phyloP scores from a whole-genome alignment of 2,888 invertebrate genomes.

The Cheilosia soror region DNA sequence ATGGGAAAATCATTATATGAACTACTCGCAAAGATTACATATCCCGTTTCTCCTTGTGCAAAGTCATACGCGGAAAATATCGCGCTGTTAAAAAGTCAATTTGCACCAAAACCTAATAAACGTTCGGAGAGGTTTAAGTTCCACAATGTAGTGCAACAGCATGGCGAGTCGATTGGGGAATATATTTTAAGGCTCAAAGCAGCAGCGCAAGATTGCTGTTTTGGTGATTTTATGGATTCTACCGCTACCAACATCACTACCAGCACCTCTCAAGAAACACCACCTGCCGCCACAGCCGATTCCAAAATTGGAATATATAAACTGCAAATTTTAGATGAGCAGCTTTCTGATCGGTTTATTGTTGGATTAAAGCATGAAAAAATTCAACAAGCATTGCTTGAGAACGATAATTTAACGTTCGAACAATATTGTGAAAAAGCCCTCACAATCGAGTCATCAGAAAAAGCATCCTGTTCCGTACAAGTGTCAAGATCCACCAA shows the following conservation, averaged over 20 bases:
- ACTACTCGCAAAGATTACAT: background rate
- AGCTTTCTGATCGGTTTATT: slow-evolving; percentile 5
- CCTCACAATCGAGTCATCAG: slow-evolving; percentile 8
- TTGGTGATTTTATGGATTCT: slow-evolving; percentile 13
- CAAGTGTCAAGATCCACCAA: background rate
- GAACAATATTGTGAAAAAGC: slow-evolving; percentile 5
- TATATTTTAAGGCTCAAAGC: slow-evolving; percentile 1
- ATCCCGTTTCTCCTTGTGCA: no score
- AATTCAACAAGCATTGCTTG: slow-evolving; percentile 2
- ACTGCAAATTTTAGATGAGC: background rate
- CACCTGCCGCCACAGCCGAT: background rate
- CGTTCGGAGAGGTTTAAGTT: slow-evolving; percentile 9
- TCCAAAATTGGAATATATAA: slow-evolving; percentile 1
- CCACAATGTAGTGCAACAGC: background rate
- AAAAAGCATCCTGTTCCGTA: slow-evolving; percentile 14
- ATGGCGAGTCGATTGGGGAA: background rate
- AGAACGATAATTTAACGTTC: slow-evolving; percentile 1
- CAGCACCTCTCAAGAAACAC: background rate
- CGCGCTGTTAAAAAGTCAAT: slow-evolving; percentile 2
- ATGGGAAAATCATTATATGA: slow-evolving; percentile 4
- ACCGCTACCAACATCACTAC: no score
- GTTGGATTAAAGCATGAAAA: slow-evolving; percentile 12
- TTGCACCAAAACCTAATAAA: slow-evolving; percentile 7
- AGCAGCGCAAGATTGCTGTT: background rate
- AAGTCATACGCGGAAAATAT: background rate